Base-by-base conservation (phyloP, 2,888 invertebrate species). In the Sinodicranocentrus sp. region DNA sequence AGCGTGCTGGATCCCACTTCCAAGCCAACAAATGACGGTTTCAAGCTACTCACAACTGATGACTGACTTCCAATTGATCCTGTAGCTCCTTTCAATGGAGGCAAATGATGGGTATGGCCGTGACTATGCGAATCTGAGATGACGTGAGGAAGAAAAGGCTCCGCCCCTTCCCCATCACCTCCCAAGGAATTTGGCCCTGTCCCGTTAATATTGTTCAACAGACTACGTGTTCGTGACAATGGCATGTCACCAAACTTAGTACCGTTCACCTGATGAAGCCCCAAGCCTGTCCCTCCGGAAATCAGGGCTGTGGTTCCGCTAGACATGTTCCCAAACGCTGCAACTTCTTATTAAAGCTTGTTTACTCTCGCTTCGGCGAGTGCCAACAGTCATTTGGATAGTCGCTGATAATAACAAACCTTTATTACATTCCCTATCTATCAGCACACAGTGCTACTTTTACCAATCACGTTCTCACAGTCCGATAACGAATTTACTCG, bases 191-290 rank as follows among this genome's bases (percentile, higher is more conserved):
- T 82, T 33, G 86, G 76, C 73, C 86, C 87, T 71, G 86, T 84
- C 78, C 91, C 91, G 89, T 91, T 91, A 83, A 91, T 90, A 85
- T 91, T 91, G 77, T 90, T 90, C 83, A 91, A 89, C 84, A 91
- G 89, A 85, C 91, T 91, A 79, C 91, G 89, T 33, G 91, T 91
- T 85, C 91, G 90, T 80, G 91, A 90, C 82, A 91, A 89, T 84
- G 91, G 91, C 91, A 91, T 91, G 84, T 89, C 89, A 78, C 84
- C 86, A 73, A 86, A 87, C 65, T 87, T 87, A 0, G 83, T 85
- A 8, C 78, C 85, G 73, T 85, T 86, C 21, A 87, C 86, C 83
- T 85, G 85, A 77, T 83, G 83, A 65, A 87, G 84, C 70, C 87
- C 87, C 82, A 89, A 85, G 65, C 86, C 85, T 43, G 87, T 85